Conservation (phyloP, 1,140 invertebrate species). For the Saxidomus purpurata region DNA sequence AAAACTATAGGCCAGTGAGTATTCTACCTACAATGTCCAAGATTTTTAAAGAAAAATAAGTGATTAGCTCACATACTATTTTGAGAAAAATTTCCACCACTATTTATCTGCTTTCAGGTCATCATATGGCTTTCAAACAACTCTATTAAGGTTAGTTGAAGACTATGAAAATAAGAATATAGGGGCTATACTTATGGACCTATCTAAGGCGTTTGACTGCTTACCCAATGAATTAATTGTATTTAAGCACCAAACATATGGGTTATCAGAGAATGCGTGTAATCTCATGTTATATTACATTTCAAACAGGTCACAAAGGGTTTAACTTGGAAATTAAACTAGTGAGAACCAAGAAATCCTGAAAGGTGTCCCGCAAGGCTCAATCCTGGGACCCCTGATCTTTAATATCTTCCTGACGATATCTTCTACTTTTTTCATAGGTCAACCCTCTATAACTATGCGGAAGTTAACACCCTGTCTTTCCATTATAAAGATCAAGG, state of each 20-base stretch:
- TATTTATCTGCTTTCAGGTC: constrained; percentile 29
- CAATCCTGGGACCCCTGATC: no score
- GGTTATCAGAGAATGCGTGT: neutral
- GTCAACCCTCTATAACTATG: constrained; percentile 62
- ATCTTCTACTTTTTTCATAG: constrained; percentile 66
- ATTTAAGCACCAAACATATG: constrained; percentile 38
- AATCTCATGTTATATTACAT: constrained; percentile 9
- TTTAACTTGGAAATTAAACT: constrained; percentile 18
- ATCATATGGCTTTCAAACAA: constrained; percentile 39
- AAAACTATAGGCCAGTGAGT: constrained; percentile 33
- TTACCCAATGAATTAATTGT: constrained; percentile 20
- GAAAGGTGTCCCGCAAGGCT: constrained; percentile 63
- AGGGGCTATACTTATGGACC: constrained; percentile 46
- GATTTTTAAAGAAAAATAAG: constrained; percentile 7
- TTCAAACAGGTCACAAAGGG: constrained; percentile 47
- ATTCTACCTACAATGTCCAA: constrained; percentile 24
- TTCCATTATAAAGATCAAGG: neutral
- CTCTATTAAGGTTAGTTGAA: constrained; percentile 18
- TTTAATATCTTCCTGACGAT: constrained; percentile 68
- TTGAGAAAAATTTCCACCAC: constrained; percentile 26
- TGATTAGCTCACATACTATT: constrained; percentile 17
- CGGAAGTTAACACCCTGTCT: constrained; percentile 66
- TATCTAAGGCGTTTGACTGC: constrained; percentile 40
- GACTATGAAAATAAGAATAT: constrained; percentile 50
- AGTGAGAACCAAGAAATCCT: neutral